Conservation (phyloP, 1,140 invertebrate genomes). For the Drosophila subpulchrella region DNA sequence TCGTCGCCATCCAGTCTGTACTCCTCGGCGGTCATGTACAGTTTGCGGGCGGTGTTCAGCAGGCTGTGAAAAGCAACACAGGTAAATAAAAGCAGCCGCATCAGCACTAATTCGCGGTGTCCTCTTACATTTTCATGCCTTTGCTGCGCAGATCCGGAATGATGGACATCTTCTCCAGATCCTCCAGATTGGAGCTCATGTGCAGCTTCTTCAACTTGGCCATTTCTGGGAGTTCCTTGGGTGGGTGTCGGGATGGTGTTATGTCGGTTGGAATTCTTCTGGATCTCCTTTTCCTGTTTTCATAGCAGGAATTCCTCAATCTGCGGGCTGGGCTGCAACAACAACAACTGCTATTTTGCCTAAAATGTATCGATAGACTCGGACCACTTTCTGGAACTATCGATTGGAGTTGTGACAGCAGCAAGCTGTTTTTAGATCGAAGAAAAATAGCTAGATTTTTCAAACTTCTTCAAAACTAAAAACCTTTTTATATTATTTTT, state of each 20-base stretch:
- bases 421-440: neutral
- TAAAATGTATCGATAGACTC: neutral
- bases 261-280: neutral
- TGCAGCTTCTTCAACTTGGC: slow-evolving; percentile 85
- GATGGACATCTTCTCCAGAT: slow-evolving; percentile 85
- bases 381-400: neutral
- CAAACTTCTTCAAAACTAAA: too few relatives aligned
- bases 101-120: slow-evolving; percentile 28
- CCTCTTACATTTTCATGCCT: slow-evolving; percentile 85
- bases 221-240: slow-evolving; percentile 35
- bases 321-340: slow-evolving; percentile 19
- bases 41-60: slow-evolving; percentile 86
- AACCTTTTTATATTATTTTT: too few relatives aligned
- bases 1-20: slow-evolving; percentile 87
- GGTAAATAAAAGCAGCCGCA: slow-evolving; percentile 1
- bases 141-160: slow-evolving; percentile 85
- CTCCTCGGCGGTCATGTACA: slow-evolving; percentile 87
- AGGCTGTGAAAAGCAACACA: slow-evolving; percentile 37
- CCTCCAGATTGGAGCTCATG: slow-evolving; percentile 85
- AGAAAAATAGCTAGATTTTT: neutral
- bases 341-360: slow-evolving; percentile 5
- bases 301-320: slow-evolving; percentile 32
- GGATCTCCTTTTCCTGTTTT: slow-evolving; percentile 5
- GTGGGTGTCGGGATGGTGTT: neutral
- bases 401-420: neutral